phyloP scores from a whole-genome alignment of 2,888 invertebrate species.

The Ryuthela nishihirai region DNA sequence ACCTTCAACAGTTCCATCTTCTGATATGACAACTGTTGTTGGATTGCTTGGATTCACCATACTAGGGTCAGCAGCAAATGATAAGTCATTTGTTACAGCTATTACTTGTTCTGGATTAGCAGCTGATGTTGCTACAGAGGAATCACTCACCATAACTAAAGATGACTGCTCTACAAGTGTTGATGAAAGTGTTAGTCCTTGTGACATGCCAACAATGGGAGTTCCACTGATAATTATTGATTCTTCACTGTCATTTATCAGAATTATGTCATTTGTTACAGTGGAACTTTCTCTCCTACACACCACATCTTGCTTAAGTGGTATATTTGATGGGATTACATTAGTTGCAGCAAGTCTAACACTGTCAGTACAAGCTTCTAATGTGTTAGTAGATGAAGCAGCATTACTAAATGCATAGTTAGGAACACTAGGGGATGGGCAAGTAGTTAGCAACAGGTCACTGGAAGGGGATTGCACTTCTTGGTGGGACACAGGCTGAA shows the following conservation, averaged over 20 bases:
- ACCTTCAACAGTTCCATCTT: conserved; percentile 1
- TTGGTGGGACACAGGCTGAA: conserved; percentile 12
- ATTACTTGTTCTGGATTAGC: neutral
- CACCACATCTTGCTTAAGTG: too few species aligned
- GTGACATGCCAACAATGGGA: neutral
- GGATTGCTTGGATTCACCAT: neutral
- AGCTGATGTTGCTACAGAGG: neutral
- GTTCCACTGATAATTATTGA: neutral
- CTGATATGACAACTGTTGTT: neutral
- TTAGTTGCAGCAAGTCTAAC: too few species aligned
- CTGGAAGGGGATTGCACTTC: conserved; percentile 16
- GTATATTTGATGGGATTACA: too few species aligned
- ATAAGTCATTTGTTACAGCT: neutral
- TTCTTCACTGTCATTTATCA: neutral
- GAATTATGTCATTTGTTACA: too few species aligned
- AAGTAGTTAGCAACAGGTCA: conserved; percentile 33
- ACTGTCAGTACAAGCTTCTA: too few species aligned
- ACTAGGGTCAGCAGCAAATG: neutral
- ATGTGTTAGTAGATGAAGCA: conserved; percentile 21
- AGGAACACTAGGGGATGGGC: conserved; percentile 24
- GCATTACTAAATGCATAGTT: conserved; percentile 20
- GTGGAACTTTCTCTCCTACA: too few species aligned
- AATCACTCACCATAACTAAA: neutral
- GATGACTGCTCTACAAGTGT: neutral
- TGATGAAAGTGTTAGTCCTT: neutral